These are phyloP conservation scores for Adelphocoris suturalis DNA, from an alignment of 2,888 invertebrate species.

Conservation along the genomic window DNA sequence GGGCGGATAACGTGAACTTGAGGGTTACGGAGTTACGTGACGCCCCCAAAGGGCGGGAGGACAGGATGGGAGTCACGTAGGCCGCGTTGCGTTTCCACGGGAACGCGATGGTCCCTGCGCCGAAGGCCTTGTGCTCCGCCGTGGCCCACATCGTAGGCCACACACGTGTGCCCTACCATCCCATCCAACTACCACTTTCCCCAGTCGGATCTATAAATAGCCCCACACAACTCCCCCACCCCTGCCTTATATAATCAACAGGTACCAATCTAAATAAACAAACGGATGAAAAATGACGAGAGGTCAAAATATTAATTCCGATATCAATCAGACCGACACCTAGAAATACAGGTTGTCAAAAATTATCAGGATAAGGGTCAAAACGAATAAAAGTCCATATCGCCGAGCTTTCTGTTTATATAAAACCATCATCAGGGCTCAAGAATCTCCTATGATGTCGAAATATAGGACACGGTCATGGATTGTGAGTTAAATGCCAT, in stretches of 20 bases:
- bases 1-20: not conserved
- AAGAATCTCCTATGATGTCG: too few species aligned
- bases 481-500: too few species aligned
- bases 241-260: not conserved
- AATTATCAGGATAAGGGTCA: too few species aligned
- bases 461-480: too few species aligned
- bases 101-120: not conserved
- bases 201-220: not conserved
- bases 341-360: too few species aligned
- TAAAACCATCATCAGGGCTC: too few species aligned
- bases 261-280: not conserved
- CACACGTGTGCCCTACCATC: not conserved
- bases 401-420: too few species aligned
- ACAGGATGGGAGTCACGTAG: conserved; percentile 18
- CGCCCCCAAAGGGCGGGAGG: not conserved
- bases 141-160: not conserved
- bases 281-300: not conserved
- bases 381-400: too few species aligned
- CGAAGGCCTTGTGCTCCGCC: not conserved
- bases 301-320: not conserved
- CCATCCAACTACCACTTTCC: not conserved
- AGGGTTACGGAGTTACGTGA: not conserved
- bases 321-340: too few species aligned
- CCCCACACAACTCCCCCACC: not conserved
- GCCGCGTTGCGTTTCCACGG: not conserved